Conservation (phyloP, 2,113 vertebrate species). For the Nothobranchius kuhntae region DNA sequence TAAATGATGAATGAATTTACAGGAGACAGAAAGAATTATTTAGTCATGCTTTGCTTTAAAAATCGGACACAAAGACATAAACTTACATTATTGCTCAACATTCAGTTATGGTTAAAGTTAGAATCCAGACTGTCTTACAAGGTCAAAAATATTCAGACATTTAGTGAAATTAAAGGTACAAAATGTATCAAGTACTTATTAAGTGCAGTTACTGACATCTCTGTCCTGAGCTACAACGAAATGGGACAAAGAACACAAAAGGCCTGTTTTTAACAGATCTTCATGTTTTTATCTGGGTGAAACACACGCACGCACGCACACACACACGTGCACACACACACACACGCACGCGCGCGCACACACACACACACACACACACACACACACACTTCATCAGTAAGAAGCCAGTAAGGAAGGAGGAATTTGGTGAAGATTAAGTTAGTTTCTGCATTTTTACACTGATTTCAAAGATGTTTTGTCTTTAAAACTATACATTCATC, state of each 20-base stretch:
- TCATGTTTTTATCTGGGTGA: too few species aligned
- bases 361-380: not conserved
- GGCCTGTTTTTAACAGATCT: too few species aligned
- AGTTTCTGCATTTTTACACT: too few species aligned
- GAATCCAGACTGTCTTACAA: slow-evolving; percentile 42
- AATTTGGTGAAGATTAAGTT: too few species aligned
- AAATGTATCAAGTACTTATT: too few species aligned
- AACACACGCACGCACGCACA: not conserved
- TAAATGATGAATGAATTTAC: not conserved
- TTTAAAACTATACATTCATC: too few species aligned
- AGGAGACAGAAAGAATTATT: not conserved
- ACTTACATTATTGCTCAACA: slow-evolving; percentile 89
- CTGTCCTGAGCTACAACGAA: slow-evolving; percentile 6
- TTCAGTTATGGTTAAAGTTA: slow-evolving; percentile 90
- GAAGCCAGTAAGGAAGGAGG: too few species aligned
- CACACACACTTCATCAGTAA: too few species aligned
- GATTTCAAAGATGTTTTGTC: too few species aligned
- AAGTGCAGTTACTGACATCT: not conserved
- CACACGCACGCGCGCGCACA: too few species aligned
- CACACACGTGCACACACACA: too few species aligned
- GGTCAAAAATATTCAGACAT: not conserved
- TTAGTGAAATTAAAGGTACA: not conserved
- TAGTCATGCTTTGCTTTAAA: slow-evolving; percentile 81
- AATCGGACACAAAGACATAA: slow-evolving; percentile 80
- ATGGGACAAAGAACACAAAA: not conserved